Conservation (phyloP, 2,797 vertebrate genomes). For the Urosaurus nigricauda region DNA sequence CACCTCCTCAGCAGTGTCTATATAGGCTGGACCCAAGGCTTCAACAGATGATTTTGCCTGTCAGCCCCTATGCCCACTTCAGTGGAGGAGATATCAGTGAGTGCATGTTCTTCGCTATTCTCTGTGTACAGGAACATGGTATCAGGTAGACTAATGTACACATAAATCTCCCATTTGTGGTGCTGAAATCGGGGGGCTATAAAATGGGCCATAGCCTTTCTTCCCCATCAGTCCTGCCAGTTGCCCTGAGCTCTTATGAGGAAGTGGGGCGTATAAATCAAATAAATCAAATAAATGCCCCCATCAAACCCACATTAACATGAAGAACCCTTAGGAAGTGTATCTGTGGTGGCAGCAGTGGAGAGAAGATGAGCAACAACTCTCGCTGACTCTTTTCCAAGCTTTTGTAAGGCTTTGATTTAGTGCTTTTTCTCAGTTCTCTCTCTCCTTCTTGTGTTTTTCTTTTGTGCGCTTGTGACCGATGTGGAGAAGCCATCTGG, state of each 20-base stretch:
- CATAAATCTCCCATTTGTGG: too few species aligned
- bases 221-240: too few species aligned
- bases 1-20: too few species aligned
- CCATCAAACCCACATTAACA: too few species aligned
- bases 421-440: slow-evolving; percentile 67
- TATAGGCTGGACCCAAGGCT: background rate
- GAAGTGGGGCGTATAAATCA: too few species aligned
- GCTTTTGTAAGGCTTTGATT: slow-evolving; percentile 45
- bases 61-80: background rate
- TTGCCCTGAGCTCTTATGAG: too few species aligned
- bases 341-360: background rate
- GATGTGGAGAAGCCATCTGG: slow-evolving; percentile 71
- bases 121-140: too few species aligned
- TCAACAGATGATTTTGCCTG: background rate
- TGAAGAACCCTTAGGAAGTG: background rate
- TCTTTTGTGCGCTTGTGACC: slow-evolving; percentile 61
- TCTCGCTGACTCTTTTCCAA: background rate
- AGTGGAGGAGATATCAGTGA: background rate
- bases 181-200: background rate
- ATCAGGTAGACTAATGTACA: background rate
- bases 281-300: too few species aligned
- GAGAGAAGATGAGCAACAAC: background rate
- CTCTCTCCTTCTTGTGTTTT: slow-evolving; percentile 49
- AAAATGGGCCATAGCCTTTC: background rate
- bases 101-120: too few species aligned